Evolutionary conservation across 2,797 vertebrate genomes (phyloP), one percentile per base, ranked within the genome.

Genomic region (Eleutherodactylus coqui): DNA sequence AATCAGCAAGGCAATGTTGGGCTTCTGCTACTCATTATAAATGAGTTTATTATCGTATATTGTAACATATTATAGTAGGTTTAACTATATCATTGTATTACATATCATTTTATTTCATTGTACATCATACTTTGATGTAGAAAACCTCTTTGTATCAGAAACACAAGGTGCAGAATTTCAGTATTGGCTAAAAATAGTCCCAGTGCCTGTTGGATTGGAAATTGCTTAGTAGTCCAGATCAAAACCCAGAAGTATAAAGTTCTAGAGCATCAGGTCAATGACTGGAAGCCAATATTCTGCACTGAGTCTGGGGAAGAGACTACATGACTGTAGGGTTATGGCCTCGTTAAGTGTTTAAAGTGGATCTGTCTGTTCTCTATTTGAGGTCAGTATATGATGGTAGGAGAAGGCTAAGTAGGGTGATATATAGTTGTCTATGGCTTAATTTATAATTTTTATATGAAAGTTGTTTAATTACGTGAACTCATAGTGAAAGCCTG

Each of bases 371-470:
- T 24, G 19, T 19, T 62, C 58, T 62, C 1, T 41, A 10, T 69
- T 17, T 69, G 17, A 38, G 64, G 19, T 17, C 19, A 41, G 7
- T 21, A 41, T 11, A 7, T 67, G 3, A 41, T 41, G 9, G 36
- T 1, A 9, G 36, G 5, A 21, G 9, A n/a, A n/a, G 8, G 6
- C 5, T 38, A 0, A 41, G 8, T 1, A 2, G 1, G 11, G 19
- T 7, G 36, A 41, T 38, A 34, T 16, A 38, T 0, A 43, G 21
- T n/a, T 24, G 13, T 72, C 36, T 72, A 43, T 14, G 5, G 38
- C n/a, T 38, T 72, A 1, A 72, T 3, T 70, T 9, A 11, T 8
- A 10, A 69, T 69, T 69, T 21, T 38, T 2, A 67, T 34, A 8
- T 19, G 7, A 67, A 67, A 16, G 1, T 19, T 29, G 27, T 13